phyloP scores from a whole-genome alignment of 1,140 invertebrate genomes.

The Brachionus rubens region DNA sequence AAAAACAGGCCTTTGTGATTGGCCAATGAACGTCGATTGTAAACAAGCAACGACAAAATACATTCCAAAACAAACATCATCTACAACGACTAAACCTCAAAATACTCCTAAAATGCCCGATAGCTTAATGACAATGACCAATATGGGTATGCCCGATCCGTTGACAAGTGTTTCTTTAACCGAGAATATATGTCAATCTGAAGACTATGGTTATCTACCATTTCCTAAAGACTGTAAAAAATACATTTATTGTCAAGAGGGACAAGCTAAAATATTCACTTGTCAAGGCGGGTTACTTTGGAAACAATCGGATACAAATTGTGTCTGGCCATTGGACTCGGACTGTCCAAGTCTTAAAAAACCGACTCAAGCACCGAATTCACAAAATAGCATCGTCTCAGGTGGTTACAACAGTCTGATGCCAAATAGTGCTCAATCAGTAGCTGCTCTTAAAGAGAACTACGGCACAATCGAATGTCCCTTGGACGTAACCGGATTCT shows the following conservation, averaged over 20 bases:
- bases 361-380: neutral
- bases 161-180: neutral
- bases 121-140: neutral
- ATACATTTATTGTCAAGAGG: constrained; percentile 45
- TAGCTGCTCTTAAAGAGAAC: neutral
- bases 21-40: constrained; percentile 44
- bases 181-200: constrained; percentile 10
- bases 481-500: neutral
- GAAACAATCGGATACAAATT: constrained; percentile 38
- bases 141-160: constrained; percentile 3
- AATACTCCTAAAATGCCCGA: neutral
- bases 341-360: constrained; percentile 45
- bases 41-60: constrained; percentile 9
- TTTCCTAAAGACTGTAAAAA: constrained; percentile 38
- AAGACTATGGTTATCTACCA: constrained; percentile 16
- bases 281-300: constrained; percentile 34
- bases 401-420: neutral
- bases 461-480: constrained; percentile 46
- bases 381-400: neutral
- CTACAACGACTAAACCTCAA: neutral
- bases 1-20: constrained; percentile 33
- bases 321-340: constrained; percentile 46
- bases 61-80: neutral
- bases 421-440: constrained; percentile 21
- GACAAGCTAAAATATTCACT: constrained; percentile 25